Conservation (phyloP, 37 sponge, comb jelly and placozoan genomes). For the Cliona cf. orientalis region DNA sequence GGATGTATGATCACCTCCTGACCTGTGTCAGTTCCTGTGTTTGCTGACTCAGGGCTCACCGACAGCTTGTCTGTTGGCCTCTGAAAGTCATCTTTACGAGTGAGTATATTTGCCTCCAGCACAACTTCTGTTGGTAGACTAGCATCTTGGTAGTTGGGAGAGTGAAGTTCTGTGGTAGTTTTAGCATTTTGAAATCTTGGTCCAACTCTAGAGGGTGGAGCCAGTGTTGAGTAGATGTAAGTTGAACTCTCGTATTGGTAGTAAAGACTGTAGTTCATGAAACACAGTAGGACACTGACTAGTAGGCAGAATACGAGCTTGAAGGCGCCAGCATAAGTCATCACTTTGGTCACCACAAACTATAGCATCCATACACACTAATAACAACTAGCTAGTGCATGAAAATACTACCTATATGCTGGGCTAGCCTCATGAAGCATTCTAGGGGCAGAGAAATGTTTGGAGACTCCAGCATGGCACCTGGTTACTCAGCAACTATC, state of each 20-base stretch:
- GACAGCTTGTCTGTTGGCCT: not conserved
- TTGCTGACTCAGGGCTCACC: not conserved
- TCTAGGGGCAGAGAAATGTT: too few species aligned
- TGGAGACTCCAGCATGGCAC: too few species aligned
- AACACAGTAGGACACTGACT: not conserved
- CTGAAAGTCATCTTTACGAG: not conserved
- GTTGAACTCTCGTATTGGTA: not conserved
- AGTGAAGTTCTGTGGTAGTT: not conserved
- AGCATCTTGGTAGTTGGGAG: not conserved
- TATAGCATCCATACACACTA: not conserved
- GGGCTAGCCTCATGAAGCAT: too few species aligned
- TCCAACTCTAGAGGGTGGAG: not conserved
- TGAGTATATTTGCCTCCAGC: not conserved
- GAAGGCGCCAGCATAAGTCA: not conserved
- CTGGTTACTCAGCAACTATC: too few species aligned
- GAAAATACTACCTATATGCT: too few species aligned
- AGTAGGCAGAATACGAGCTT: not conserved
- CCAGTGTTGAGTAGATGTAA: not conserved
- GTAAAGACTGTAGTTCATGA: constrained; percentile 8
- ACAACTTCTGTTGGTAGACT: not conserved
- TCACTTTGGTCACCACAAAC: not conserved
- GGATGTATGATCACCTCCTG: not conserved
- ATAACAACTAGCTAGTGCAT: too few species aligned
- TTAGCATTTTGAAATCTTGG: not conserved
- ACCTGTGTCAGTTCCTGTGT: not conserved